Percentiles rank a stretch among this genome's conserved stretches.
These are phyloP conservation scores for Morone saxatilis DNA, from an alignment of 2,113 vertebrate species.

Conservation along the genomic window DNA sequence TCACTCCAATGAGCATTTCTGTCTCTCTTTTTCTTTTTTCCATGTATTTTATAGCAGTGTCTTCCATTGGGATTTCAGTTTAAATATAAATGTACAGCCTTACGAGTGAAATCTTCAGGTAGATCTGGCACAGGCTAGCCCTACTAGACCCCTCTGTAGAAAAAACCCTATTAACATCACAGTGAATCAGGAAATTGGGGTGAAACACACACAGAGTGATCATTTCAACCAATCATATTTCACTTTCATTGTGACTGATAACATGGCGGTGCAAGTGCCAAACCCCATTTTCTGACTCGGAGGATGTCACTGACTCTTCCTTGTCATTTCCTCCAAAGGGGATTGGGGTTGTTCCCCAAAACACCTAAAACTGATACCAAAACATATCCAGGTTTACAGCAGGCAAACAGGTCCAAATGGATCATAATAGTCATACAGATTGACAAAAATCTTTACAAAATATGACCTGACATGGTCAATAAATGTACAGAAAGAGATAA, in stretches of 20 bases:
- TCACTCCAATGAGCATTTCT: slow-evolving; percentile 22
- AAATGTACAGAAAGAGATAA: slow-evolving; percentile 85
- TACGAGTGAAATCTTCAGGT: slow-evolving; percentile 19
- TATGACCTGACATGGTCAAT: slow-evolving; percentile 80
- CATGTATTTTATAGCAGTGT: background rate
- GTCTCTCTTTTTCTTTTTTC: background rate
- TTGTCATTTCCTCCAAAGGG: slow-evolving; percentile 67
- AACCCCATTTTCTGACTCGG: slow-evolving; percentile 55
- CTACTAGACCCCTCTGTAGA: slow-evolving; percentile 23
- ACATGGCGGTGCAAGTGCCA: slow-evolving; percentile 16
- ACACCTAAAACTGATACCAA: slow-evolving; percentile 84
- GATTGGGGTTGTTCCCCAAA: slow-evolving; percentile 64
- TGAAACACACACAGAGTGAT: slow-evolving; percentile 43
- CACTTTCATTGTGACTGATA: slow-evolving; percentile 43
- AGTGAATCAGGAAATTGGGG: slow-evolving; percentile 63
- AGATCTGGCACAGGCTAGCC: slow-evolving; percentile 41
- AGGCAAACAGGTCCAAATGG: slow-evolving; percentile 85
- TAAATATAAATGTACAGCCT: slow-evolving; percentile 21
- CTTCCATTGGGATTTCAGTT: slow-evolving; percentile 38
- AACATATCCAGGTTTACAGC: slow-evolving; percentile 86
- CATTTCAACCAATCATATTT: slow-evolving; percentile 43
- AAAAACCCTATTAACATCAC: slow-evolving; percentile 51
- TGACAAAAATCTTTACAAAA: slow-evolving; percentile 88
- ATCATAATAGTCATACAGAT: slow-evolving; percentile 82
- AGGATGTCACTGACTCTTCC: slow-evolving; percentile 61